Evolutionary conservation across 2,113 vertebrate species (phyloP).

Genomic region (Vireo altiloquus): DNA sequence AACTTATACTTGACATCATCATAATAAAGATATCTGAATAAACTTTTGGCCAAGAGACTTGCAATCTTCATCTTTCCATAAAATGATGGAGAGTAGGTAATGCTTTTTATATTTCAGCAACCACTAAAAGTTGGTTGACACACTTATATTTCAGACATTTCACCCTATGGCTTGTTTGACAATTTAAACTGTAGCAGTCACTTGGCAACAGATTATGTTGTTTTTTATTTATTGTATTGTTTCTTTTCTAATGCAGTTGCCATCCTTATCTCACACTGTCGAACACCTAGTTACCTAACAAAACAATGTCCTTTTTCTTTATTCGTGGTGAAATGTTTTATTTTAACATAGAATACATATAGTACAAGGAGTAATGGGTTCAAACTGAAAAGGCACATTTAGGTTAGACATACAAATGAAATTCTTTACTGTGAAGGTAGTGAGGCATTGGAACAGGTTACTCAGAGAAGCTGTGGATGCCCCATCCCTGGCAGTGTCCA

Average conservation of each 20-base stretch:
- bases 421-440: background rate
- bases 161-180: background rate
- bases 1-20: background rate
- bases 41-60: background rate
- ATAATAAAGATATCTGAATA: background rate
- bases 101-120: background rate
- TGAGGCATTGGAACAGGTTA: background rate
- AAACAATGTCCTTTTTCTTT: background rate
- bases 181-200: background rate
- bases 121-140: background rate
- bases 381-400: background rate
- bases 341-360: background rate
- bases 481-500: background rate
- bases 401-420: background rate
- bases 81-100: background rate
- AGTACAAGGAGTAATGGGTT: background rate
- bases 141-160: background rate
- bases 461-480: background rate
- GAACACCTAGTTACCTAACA: rapidly evolving
- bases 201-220: background rate
- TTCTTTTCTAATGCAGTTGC: background rate
- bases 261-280: background rate
- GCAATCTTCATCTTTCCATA: background rate
- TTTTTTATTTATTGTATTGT: background rate
- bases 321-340: background rate